phyloP scores from a whole-genome alignment of 2,113 vertebrate genomes.

The Nothoprocta perdicaria region DNA sequence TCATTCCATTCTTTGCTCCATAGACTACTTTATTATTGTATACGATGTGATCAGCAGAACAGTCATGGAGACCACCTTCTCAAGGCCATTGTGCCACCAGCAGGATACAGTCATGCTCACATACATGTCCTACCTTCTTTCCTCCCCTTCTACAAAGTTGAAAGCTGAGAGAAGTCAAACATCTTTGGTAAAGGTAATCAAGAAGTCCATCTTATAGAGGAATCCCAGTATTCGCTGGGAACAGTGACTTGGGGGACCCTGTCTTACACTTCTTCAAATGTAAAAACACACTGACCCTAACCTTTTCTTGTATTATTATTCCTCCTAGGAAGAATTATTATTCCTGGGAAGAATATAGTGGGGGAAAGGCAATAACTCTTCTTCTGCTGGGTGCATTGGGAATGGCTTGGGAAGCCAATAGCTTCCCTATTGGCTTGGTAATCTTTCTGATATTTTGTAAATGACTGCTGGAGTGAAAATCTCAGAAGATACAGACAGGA shows the following conservation, averaged over 20 bases:
- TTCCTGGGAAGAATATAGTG: background rate
- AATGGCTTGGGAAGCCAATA: too few relatives aligned
- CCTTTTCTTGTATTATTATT: background rate
- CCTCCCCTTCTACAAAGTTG: background rate
- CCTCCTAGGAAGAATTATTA: background rate
- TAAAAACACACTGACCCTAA: background rate
- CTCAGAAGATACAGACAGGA: background rate
- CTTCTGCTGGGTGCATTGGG: background rate
- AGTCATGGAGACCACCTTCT: background rate
- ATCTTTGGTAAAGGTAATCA: background rate
- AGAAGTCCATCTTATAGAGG: background rate
- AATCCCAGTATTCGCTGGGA: background rate
- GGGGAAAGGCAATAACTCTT: background rate
- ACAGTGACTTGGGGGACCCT: background rate
- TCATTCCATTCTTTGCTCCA: background rate
- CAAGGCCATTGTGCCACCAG: background rate
- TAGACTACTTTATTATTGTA: background rate
- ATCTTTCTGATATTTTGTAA: background rate
- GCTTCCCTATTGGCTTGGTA: background rate
- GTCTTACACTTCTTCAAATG: background rate
- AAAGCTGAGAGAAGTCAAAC: background rate
- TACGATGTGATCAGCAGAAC: background rate
- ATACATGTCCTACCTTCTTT: background rate
- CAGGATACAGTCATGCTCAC: background rate
- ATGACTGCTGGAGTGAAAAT: background rate